Evolutionary conservation across 2,113 vertebrate genomes (phyloP), one percentile per base, ranked within the genome.

Genomic region (Heterochromis multidens): DNA sequence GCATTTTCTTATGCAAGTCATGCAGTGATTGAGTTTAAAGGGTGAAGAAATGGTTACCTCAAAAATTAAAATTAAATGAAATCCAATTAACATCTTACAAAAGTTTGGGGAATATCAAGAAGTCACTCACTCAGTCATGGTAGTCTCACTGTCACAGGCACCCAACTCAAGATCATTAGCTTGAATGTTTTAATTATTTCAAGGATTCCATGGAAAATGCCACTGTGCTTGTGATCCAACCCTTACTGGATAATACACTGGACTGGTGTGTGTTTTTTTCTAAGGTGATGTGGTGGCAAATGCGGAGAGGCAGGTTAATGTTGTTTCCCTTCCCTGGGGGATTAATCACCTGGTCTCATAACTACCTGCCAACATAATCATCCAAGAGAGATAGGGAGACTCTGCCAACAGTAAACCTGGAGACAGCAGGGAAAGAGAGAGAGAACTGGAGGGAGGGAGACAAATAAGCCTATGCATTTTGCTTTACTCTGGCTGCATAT

Each of bases 261-360:
- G 81, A 80, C 62, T 21, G 40, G 79, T 79, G 79, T 77, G 61
- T 87, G 40, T 74, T 92, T 93, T 62, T 88, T 91, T 67, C 83
- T 25, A 25, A 85, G 87, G 81, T 78, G 84, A 92, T 90, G 58
- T 60, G 83, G 77, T 91, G 84, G 87, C 89, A 92, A 91, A 91
- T 88, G 86, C 80, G 74, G 84, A 85, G 76, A 87, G 87, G 86
- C 87, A 93, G 92, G 89, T 92, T 94, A 94, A 95, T 94, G 89
- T 90, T 92, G 93, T 91, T 87, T 84, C 85, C 65, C 85, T 87
- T 87, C 84, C 89, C 85, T 23, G 16, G 76, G 79, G 93, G 83
- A 94, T 92, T 94, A 94, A 93, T 95, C 91, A 92, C 87, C 90
- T 88, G 84, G 82, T 91, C 70, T 93, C 90, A 88, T 87, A 93